Conservation (phyloP, 53 echinoderm and acorn worm species). For the Holothuria scabra region DNA sequence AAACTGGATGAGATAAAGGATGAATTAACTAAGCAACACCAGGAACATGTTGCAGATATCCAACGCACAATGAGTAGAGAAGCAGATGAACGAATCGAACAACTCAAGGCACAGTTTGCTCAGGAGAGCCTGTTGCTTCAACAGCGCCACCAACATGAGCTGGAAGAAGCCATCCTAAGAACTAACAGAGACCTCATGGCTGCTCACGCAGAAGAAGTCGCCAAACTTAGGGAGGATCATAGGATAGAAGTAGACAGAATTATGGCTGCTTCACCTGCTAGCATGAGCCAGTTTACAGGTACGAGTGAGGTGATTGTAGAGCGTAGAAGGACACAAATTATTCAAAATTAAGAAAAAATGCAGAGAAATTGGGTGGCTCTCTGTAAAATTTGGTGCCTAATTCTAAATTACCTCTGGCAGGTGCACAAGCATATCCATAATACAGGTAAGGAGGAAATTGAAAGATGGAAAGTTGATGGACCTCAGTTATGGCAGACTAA, state of each 20-base stretch:
- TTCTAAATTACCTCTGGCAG: too few species aligned
- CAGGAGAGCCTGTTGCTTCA: slow-evolving; percentile 50
- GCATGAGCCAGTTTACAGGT: slow-evolving; percentile 59
- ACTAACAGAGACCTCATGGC: slow-evolving; percentile 87
- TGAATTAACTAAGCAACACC: slow-evolving; percentile 86
- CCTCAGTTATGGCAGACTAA: too few species aligned
- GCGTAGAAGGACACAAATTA: too few species aligned
- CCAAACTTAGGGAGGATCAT: slow-evolving; percentile 80
- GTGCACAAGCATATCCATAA: too few species aligned
- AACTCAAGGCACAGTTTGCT: slow-evolving; percentile 72
- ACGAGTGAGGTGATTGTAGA: background rate
- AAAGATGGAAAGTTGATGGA: too few species aligned
- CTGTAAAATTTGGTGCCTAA: too few species aligned
- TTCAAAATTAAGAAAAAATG: too few species aligned
- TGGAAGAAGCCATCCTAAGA: slow-evolving; percentile 82
- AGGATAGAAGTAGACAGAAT: slow-evolving; percentile 74
- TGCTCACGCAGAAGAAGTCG: slow-evolving; percentile 89
- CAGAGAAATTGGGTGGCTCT: too few species aligned
- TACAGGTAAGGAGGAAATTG: too few species aligned
- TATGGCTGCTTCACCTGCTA: slow-evolving; percentile 53
- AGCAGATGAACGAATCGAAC: slow-evolving; percentile 73
- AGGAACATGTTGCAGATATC: slow-evolving; percentile 94
- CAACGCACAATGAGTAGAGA: slow-evolving; percentile 86
- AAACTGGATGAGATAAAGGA: slow-evolving; percentile 87
- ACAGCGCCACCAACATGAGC: slow-evolving; percentile 75